Base-by-base conservation (phyloP, 2,888 invertebrate species). In the Acronicta leporina region DNA sequence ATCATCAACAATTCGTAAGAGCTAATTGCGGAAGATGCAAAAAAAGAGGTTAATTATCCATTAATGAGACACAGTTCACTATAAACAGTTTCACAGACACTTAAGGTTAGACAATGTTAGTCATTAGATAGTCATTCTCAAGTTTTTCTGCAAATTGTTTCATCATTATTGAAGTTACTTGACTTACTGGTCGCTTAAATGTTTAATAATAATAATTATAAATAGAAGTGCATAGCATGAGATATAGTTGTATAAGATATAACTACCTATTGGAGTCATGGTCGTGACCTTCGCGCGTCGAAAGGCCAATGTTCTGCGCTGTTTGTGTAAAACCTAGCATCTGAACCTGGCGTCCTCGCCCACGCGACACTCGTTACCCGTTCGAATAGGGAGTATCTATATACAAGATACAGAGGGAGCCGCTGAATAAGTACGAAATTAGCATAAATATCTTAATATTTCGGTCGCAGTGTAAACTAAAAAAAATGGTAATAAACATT, bases 271-370 rank as follows among this genome's bases (percentile, higher is more conserved):
- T 54, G 59, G 66, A 81, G 79, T 81, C 83, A 84, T 66, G 84
- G 84, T 54, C 82, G 57, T 75, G 82, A 81, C 84, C 85, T 85
- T 84, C 80, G 68, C 69, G 70, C 73, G 60, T 63, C 66, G 73
- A 88, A 86, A 91, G 90, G 90, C 88, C 88, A 88, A 90, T 81
- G 90, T 83, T 85, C 89, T 82, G 53, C 60, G 77, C 77, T 74
- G 80, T 82, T 82, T 83, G 80, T 79, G 75, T 73, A 76, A 80
- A 84, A 79, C 71, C 80, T 82, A 82, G 79, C 77, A 68, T 72
- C 68, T 79, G 78, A 81, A 87, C 81, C 76, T 68, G 86, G 45
- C 76, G 81, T 74, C 86, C 86, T 87, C 84, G 84, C 77, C 78
- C 78, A 80, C 79, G 60, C 76, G 59, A 69, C 61, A 40, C 42